phyloP scores from a whole-genome alignment of 2,113 vertebrate genomes.

The Oncorhynchus masou region DNA sequence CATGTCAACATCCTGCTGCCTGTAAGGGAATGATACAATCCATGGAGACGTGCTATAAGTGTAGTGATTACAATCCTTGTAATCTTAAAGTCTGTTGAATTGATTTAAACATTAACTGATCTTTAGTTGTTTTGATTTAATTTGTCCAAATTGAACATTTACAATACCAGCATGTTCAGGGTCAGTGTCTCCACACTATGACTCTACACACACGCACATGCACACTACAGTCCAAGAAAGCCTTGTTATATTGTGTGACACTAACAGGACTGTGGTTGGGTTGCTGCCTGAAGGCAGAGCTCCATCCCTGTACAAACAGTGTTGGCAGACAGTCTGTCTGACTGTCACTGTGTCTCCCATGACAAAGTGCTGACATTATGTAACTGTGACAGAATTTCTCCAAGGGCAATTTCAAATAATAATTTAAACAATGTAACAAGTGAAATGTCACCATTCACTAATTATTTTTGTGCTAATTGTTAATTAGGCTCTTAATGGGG shows the following conservation, averaged over 20 bases:
- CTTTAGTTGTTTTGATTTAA: neutral
- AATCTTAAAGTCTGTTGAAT: neutral
- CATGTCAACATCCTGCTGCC: neutral
- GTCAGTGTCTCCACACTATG: neutral
- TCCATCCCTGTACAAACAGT: constrained; percentile 20
- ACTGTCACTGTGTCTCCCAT: constrained; percentile 85
- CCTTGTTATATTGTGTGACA: constrained; percentile 17
- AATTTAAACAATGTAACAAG: constrained; percentile 94
- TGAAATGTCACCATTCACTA: constrained; percentile 94
- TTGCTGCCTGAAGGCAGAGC: constrained; percentile 16
- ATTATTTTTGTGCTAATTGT: constrained; percentile 99
- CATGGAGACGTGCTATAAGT: neutral
- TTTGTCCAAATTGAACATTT: neutral
- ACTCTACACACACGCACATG: neutral
- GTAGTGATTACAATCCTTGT: neutral
- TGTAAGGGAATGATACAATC: neutral
- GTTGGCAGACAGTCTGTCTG: constrained; percentile 52
- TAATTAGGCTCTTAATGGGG: constrained; percentile 95
- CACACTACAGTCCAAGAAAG: neutral
- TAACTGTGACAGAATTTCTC: constrained; percentile 85
- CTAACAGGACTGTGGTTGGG: constrained; percentile 16
- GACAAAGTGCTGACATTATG: constrained; percentile 88
- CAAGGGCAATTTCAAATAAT: constrained; percentile 93
- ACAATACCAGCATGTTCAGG: neutral
- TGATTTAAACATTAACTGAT: no score